These are phyloP conservation scores for Trematomus bernacchii DNA, from an alignment of 2,797 vertebrate genomes.

Conservation along the genomic window DNA sequence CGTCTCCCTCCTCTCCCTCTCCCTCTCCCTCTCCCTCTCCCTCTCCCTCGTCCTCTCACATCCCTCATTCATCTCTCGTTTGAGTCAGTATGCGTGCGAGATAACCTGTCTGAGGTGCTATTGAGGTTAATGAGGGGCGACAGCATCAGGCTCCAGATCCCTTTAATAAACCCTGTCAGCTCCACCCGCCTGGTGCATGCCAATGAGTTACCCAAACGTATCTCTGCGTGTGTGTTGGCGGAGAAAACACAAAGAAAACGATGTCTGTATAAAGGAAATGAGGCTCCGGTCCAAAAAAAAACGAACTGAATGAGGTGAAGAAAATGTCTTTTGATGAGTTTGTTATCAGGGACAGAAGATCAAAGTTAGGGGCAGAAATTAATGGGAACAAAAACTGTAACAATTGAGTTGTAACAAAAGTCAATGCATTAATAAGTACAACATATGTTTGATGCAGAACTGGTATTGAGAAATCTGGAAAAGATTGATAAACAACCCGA, in stretches of 20 bases:
- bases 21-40: no score
- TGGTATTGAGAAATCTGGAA: neutral
- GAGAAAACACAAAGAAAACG: slow-evolving; percentile 36
- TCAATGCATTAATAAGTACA: neutral
- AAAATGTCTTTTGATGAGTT: slow-evolving; percentile 36
- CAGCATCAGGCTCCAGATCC: slow-evolving; percentile 70
- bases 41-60: slow-evolving; percentile 22
- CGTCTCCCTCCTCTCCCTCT: neutral
- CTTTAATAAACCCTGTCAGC: slow-evolving; percentile 71
- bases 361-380: neutral
- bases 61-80: slow-evolving; percentile 27
- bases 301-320: slow-evolving; percentile 6
- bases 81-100: slow-evolving; percentile 31
- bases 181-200: slow-evolving; percentile 50
- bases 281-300: slow-evolving; percentile 9
- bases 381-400: slow-evolving; percentile 1
- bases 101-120: slow-evolving; percentile 67
- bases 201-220: slow-evolving; percentile 55
- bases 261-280: slow-evolving; percentile 32
- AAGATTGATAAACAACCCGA: neutral
- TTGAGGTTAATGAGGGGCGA: slow-evolving; percentile 73
- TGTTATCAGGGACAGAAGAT: slow-evolving; percentile 17
- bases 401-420: neutral
- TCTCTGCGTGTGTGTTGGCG: slow-evolving; percentile 4
- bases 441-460: neutral